Percentiles rank a stretch among this genome's conserved stretches.
Evolutionary conservation across 1,140 invertebrate species (phyloP).

Genomic region (Saccostrea echinata): DNA sequence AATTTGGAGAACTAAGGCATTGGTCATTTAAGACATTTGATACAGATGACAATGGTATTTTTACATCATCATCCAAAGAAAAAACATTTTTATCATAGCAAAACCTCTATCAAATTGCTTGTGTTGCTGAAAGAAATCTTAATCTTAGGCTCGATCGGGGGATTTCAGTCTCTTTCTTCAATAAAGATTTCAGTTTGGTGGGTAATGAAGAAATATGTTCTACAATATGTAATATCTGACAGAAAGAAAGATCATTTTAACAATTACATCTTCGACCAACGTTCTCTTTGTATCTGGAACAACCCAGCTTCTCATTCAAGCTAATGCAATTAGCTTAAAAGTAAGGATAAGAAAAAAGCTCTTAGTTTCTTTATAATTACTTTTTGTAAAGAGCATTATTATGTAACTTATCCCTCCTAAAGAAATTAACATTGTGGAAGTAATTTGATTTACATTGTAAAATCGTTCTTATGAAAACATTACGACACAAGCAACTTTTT

Average conservation of each 20-base stretch:
- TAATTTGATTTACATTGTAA: constrained; percentile 16
- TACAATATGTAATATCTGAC: constrained; percentile 22
- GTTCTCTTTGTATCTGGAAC: not conserved
- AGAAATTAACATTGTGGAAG: not conserved
- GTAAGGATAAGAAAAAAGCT: not conserved
- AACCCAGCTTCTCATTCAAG: not conserved
- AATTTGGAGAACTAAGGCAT: not conserved
- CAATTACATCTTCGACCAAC: constrained; percentile 11
- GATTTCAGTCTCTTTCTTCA: not conserved
- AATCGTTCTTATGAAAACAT: not conserved
- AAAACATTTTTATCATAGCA: not conserved
- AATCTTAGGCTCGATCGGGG: not conserved
- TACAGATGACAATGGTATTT: not conserved
- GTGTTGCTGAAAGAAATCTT: constrained; percentile 16
- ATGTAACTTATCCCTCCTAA: not conserved
- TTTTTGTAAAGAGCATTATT: not conserved
- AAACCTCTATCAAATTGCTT: not conserved
- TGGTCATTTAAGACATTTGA: not conserved
- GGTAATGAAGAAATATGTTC: constrained; percentile 30
- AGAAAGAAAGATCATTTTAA: not conserved
- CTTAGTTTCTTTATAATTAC: constrained; percentile 24
- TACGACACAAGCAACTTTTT: not conserved
- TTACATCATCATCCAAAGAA: no score
- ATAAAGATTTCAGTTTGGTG: not conserved
- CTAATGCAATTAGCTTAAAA: constrained; percentile 23